Base-by-base conservation (phyloP, 2,113 vertebrate genomes). In the Oncorhynchus kisutch region DNA sequence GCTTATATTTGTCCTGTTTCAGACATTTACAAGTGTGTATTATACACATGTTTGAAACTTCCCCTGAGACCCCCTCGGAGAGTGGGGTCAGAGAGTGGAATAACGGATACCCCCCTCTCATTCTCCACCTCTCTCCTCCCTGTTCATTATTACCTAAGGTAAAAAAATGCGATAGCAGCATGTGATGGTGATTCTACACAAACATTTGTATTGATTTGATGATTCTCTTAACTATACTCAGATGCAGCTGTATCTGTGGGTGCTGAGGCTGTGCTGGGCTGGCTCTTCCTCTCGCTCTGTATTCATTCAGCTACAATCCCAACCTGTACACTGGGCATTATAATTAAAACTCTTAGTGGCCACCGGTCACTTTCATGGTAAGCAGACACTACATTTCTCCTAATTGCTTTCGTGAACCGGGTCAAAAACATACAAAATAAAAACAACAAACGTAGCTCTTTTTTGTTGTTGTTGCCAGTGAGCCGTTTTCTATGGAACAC, bases 301-400 rank as follows among this genome's bases (percentile, higher is more conserved):
- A 18, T 70, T 54, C 65, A 27, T 25, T 12, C 24, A 29, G 24
- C 65, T 22, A 29, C 14, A 14, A 27, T 29, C 11, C 12, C 22
- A 4, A 29, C 24, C 25, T 29, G 11, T 25, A 29, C 25, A 62
- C 22, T 76, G 77, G 83, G 80, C 78, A 68, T 72, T 85, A 85
- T 88, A 90, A 90, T 89, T 90, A 83, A 88, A 88, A 89, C 83
- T 80, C 81, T 81, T 86, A 87, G 79, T 82, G 87, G 85, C 86
- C 51, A 54, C 51, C 77, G 86, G 73, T 90, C 82, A 87, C 85
- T 88, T 85, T 84, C 85, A 79, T 82, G 70, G 83, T 81, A 87
- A 90, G 89, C 87, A 90, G 78, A 83, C 83, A 72, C 75, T 70
- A 79, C 76, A 67, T 86, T 67, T 72, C 69, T 73, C 49, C 75